Evolutionary conservation across 2,113 vertebrate species (phyloP), one percentile per base, ranked within the genome.

Genomic region (Rhinolophus ferrumequinum): DNA sequence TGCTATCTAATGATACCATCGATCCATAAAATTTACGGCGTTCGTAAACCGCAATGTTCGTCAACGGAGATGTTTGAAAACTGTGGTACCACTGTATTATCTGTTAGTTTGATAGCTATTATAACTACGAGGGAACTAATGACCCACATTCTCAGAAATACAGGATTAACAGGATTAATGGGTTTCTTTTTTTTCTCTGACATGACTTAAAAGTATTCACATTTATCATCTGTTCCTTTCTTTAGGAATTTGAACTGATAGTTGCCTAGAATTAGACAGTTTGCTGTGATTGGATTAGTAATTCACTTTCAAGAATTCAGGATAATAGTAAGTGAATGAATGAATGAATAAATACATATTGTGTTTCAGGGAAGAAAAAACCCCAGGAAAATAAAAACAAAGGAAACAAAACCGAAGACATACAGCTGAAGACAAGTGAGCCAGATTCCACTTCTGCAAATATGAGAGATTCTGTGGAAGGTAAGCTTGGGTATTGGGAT

Each of bases 391-490:
- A 97, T 97, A 99, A 98, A 98, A 99, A 97, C 96, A 98, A 98
- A 91, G 97, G 97, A 92, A 98, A 96, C 94, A 98, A 98, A 93
- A 84, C 92, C 35, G 90, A 44, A 11, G 97, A 98, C 38, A 69
- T 77, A 77, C 98, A 98, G 38, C 98, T 98, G 98, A 99, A 99
- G 97, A 98, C 98, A 76, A 96, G 97, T 91, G 96, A 97, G 97
- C 95, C 98, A 93, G 98, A 98, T 97, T 95, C 98, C 52, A 90
- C 94, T 97, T 91, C 97, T 96, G 98, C 98, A 97, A 99, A 99
- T 95, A 99, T 99, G 99, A 99, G 98, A 98, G 99, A 99, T 98
- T 99, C 99, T 77, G 98, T 98, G 85, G 99, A 99, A 98, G 99
- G 99, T 99, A 96, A 98, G 98, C 75, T 79, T 79, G 38, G 33